Evolutionary conservation across 2,797 vertebrate species (phyloP), one percentile per base, ranked within the genome.

Genomic region (Poecilia velifera): DNA sequence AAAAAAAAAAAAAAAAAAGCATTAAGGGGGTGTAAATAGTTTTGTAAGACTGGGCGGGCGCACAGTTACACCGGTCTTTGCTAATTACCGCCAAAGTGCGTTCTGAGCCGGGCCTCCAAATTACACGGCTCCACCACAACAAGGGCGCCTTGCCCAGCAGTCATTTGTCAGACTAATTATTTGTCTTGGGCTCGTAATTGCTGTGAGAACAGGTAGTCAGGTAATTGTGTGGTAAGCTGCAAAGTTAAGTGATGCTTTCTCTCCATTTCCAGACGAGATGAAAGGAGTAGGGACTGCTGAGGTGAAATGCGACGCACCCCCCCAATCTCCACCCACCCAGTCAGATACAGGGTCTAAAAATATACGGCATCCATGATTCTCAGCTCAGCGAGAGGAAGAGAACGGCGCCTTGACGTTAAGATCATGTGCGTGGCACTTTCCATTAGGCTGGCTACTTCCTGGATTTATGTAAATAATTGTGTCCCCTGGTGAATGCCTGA

Each of bases 121-220:
- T 96, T 96, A 95, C 93, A 95, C 88, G 86, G 92, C 95, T 96
- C 93, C 94, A 95, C 93, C 95, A 95, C 94, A 96, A 95, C 94
- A 95, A 95, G 94, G 91, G 90, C 88, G 91, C 93, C 90, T 91
- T 93, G 92, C 94, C 94, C 94, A 91, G 92, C 94, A 96, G 94
- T 96, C 94, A 95, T 96, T 96, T 95, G 93, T 95, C 94, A 95
- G 93, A 94, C 94, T 96, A 96, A 96, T 96, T 96, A 95, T 96
- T 95, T 96, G 95, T 95, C 95, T 95, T 94, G 92, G 93, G 92
- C 92, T 93, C 92, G 94, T 95, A 95, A 95, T 95, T 95, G 94
- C 94, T 89, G 90, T 82, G 91, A 88, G 94, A 94, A 93, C 95
- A 96, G 95, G 94, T 95, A 96, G 91, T 91, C 95, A 95, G 94